Conservation (phyloP, 2,113 vertebrate species). For the Myotis yumanensis region DNA sequence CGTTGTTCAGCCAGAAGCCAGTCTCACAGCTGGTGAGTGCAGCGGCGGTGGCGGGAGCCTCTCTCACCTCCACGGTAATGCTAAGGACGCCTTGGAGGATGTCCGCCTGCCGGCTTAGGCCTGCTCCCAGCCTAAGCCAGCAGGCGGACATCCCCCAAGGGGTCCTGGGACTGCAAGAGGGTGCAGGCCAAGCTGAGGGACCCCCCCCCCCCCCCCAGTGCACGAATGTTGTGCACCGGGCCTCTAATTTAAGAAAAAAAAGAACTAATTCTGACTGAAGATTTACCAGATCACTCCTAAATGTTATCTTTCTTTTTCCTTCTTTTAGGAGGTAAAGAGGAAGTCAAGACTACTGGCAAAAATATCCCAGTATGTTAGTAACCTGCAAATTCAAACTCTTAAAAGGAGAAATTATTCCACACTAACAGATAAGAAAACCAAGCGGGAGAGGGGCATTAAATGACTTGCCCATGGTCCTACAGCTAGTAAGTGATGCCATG, state of each 20-base stretch:
- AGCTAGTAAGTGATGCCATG: neutral
- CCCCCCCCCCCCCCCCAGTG: too few relatives aligned
- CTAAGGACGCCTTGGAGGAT: too few relatives aligned
- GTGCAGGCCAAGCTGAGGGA: too few relatives aligned
- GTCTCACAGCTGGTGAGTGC: too few relatives aligned
- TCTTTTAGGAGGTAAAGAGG: neutral
- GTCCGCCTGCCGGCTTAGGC: too few relatives aligned
- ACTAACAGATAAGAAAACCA: constrained; percentile 1
- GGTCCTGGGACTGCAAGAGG: too few relatives aligned
- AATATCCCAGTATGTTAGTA: neutral
- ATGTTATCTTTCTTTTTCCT: neutral
- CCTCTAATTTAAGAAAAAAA: neutral
- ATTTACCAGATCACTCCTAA: neutral
- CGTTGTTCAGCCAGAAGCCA: too few relatives aligned
- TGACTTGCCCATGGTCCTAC: neutral
- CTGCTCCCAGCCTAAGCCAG: too few relatives aligned
- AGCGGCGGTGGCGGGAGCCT: too few relatives aligned
- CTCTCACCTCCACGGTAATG: too few relatives aligned
- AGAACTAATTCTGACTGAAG: neutral
- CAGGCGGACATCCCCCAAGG: too few relatives aligned
- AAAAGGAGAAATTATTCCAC: neutral
- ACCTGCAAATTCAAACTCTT: neutral
- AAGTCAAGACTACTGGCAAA: neutral
- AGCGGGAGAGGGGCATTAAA: neutral
- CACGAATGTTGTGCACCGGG: too few relatives aligned